phyloP scores from a whole-genome alignment of 2,888 invertebrate genomes.

The Zaprionus bogoriensis region DNA sequence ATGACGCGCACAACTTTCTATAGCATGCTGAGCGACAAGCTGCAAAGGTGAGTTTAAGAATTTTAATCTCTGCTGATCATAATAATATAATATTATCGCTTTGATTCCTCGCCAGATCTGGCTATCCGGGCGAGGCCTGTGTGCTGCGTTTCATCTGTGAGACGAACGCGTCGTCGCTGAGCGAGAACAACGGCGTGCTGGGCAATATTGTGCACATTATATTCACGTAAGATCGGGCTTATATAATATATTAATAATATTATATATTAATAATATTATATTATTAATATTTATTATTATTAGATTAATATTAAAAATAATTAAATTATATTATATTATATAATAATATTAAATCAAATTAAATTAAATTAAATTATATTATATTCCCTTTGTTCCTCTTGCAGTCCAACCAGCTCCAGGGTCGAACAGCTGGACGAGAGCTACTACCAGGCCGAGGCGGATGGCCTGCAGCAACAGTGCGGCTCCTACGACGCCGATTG shows the following conservation, averaged over 20 bases:
- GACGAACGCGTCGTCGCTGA: conserved; percentile 83
- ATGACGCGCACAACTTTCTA: conserved; percentile 76
- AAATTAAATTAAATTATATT: too few relatives aligned
- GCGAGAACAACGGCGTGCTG: conserved; percentile 86
- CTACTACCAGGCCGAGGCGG: conserved; percentile 78
- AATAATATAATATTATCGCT: too few relatives aligned
- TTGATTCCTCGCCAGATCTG: conserved; percentile 52
- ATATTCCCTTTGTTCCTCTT: background rate
- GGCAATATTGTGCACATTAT: conserved; percentile 87
- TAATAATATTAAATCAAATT: background rate
- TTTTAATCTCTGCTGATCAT: too few relatives aligned
- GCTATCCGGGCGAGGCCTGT: conserved; percentile 85
- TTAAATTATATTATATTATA: too few relatives aligned
- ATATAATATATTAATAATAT: background rate
- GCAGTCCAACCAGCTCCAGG: conserved; percentile 76
- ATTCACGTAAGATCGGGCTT: conserved; percentile 85
- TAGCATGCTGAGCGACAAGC: conserved; percentile 74
- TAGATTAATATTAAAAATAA: background rate
- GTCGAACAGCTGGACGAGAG: conserved; percentile 67
- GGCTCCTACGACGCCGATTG: conserved; percentile 53
- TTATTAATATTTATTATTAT: background rate
- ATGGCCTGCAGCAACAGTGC: conserved; percentile 70
- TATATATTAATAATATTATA: too few relatives aligned
- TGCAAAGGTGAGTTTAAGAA: conserved; percentile 59
- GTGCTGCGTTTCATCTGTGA: conserved; percentile 88